phyloP scores from a whole-genome alignment of 2,888 invertebrate genomes.

The Orthosia gracilis region DNA sequence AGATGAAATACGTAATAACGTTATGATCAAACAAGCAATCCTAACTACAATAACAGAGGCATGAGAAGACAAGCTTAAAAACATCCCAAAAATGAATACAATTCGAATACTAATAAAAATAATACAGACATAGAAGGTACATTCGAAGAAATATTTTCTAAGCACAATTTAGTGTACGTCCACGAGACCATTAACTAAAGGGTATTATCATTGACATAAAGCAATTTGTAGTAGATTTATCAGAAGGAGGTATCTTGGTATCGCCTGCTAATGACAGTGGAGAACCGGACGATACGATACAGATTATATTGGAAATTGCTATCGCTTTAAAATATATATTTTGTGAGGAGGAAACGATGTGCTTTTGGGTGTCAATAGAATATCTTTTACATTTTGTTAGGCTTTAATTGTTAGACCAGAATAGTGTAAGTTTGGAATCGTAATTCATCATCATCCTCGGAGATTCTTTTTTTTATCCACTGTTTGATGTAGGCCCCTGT shows the following conservation, averaged over 20 bases:
- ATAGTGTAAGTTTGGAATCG: too few relatives aligned
- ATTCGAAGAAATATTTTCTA: constrained; percentile 46
- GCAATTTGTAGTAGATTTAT: constrained; percentile 75
- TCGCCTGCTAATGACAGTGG: constrained; percentile 72
- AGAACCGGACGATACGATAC: constrained; percentile 64
- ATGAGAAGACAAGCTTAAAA: constrained; percentile 8
- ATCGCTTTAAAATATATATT: constrained; percentile 61
- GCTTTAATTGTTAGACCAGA: neutral
- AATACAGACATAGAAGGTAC: constrained; percentile 8
- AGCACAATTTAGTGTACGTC: constrained; percentile 55
- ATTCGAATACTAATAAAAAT: constrained; percentile 8
- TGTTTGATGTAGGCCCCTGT: neutral
- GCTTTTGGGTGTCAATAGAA: constrained; percentile 9
- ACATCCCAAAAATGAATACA: constrained; percentile 22
- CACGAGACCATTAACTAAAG: constrained; percentile 62
- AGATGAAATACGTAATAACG: neutral
- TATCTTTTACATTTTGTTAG: neutral
- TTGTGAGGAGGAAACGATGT: constrained; percentile 39
- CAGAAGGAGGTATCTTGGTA: constrained; percentile 69
- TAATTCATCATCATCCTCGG: neutral
- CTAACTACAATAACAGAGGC: constrained; percentile 11
- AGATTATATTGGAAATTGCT: constrained; percentile 69
- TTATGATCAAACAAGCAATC: neutral
- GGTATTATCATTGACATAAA: constrained; percentile 73
- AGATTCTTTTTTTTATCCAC: neutral